Percentiles rank a stretch among this genome's conserved stretches.
Evolutionary conservation across 2,797 vertebrate genomes (phyloP).

Genomic region (Clarias laeviceps): DNA sequence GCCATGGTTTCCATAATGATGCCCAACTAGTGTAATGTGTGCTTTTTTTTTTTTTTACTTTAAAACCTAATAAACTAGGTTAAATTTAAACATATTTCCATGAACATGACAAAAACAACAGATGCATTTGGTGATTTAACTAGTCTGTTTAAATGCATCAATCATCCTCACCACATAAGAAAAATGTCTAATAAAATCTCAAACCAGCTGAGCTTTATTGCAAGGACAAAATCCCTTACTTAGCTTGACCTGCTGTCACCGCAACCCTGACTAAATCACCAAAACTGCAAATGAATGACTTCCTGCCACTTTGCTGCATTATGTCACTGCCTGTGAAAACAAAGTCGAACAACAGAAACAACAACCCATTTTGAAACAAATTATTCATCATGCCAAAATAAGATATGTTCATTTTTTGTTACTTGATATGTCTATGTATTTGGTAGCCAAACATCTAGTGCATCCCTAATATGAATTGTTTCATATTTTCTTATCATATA

Average conservation of each 20-base stretch:
- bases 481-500: not conserved
- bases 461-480: not conserved
- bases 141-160: not conserved
- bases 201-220: too few relatives aligned
- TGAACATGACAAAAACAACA: not conserved
- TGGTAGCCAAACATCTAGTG: not conserved
- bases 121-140: not conserved
- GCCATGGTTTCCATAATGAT: not conserved
- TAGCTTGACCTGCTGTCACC: not conserved
- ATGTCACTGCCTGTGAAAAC: not conserved
- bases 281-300: constrained; percentile 5
- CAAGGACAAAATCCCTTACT: not conserved
- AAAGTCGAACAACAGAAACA: not conserved
- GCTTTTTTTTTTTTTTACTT: not conserved
- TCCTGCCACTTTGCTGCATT: constrained; percentile 1
- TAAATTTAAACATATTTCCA: not conserved
- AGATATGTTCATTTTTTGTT: not conserved
- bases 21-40: not conserved
- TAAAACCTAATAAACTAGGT: not conserved
- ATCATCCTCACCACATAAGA: not conserved
- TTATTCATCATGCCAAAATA: not conserved
- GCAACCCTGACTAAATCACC: not conserved
- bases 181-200: not conserved
- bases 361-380: not conserved
- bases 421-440: not conserved